Conservation (phyloP, 2,797 vertebrate species). For the Cynopterus sphinx region DNA sequence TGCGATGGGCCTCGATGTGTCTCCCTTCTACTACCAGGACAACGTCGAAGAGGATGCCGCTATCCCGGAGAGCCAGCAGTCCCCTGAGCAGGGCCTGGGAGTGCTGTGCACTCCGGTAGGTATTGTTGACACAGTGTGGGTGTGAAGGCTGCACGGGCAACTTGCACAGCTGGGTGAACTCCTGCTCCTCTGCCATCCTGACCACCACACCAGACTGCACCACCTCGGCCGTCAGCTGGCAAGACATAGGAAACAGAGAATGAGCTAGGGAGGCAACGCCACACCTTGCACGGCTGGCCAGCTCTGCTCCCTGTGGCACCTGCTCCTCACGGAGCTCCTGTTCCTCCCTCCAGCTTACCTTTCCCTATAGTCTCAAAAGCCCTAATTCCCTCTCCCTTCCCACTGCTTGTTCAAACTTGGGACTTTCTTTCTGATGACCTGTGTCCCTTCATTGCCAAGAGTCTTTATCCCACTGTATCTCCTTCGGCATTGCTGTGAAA, state of each 20-base stretch:
- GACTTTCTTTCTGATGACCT: conserved; percentile 9
- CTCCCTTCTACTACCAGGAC: conserved; percentile 94
- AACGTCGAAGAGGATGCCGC: conserved; percentile 94
- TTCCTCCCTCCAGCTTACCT: neutral
- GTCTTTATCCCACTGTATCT: neutral
- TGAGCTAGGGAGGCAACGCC: neutral
- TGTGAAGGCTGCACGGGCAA: conserved; percentile 74
- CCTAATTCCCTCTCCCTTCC: neutral
- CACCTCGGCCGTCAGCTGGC: conserved; percentile 68
- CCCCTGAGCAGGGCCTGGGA: conserved; percentile 92
- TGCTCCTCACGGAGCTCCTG: neutral
- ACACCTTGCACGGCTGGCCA: too few species aligned
- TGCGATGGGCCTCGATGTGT: conserved; percentile 94
- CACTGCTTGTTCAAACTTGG: neutral
- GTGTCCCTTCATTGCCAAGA: neutral
- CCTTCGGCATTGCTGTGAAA: neutral
- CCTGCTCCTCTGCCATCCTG: conserved; percentile 90
- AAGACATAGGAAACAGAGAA: neutral
- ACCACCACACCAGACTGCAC: conserved; percentile 51
- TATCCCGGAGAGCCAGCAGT: conserved; percentile 90
- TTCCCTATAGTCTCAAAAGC: neutral
- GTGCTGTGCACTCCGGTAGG: conserved; percentile 91
- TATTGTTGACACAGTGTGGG: conserved; percentile 86
- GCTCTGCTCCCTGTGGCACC: neutral
- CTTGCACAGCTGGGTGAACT: conserved; percentile 81